Base-by-base conservation (phyloP, 2,888 invertebrate genomes). In the Mactromeris polynyma region DNA sequence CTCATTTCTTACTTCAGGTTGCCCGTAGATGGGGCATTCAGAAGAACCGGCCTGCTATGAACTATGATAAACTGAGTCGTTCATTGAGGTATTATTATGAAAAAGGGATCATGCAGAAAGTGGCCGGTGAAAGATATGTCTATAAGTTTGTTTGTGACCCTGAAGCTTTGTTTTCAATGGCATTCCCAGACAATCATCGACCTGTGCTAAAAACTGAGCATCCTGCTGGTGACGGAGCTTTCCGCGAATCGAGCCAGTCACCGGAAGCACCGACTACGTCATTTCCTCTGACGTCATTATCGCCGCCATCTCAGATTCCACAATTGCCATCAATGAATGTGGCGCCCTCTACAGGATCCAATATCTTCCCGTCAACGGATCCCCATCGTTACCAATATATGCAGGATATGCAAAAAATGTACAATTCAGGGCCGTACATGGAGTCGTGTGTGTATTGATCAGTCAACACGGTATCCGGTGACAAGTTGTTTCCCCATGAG, bases 51-150 rank as follows among this genome's bases (percentile, higher is more conserved):
- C 99, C 99, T 0, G 99, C 99, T 0, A 99, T 99, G 99, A 99
- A 99, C 97, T 99, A 99, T 96, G 99, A 99, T 97, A 99, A 99
- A 96, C 97, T 99, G 81, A 99, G 99, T 64, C 97, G 99, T 11
- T 99, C 99, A 0, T 97, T 99, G 69, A 97, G 99, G n/a, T 99
- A 99, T 95, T 99, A 99, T 96, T 99, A 99, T 96, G 99, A 99
- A 97, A 99, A 99, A 96, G 99, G 99, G n/a, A 99, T 99, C 95
- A 99, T 99, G 99, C 99, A 99, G 97, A 99, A 99, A 97, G 99
- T 99, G 0, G 96, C 96, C 0, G 98, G 99, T 0, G 99, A 99
- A 96, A 98, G 99, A 95, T 99, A 99, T 97, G 99, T 99, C 19
- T 99, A 99, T 97, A 98, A 99, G 96, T 99, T 99, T 96, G 99